Evolutionary conservation across 2,888 invertebrate species (phyloP), one percentile per base, ranked within the genome.

Genomic region (Xestia sexstrigata): DNA sequence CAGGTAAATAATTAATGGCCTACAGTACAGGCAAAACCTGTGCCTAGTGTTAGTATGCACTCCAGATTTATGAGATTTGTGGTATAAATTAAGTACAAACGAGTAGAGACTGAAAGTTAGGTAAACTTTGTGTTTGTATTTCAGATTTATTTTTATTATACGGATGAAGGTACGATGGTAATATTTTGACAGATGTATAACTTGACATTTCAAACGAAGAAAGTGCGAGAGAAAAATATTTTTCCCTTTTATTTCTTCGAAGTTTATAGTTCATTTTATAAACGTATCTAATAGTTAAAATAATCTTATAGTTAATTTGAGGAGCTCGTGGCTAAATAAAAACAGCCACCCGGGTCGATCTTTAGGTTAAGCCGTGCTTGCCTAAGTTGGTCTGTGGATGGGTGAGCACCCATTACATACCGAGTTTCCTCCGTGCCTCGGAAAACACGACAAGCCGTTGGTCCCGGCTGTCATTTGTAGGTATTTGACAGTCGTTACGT

Each of bases 1-100:
- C 80, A 76, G 74, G 72, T 71, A 65, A 69, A 72, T 79, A 82
- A 88, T 85, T 78, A 80, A 88, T 87, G 72, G 75, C 58, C 65
- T 30, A 49, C 30, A 66, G 30, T 71, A 69, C 35, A 45, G 39
- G 13, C 52, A 65, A 58, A 62, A 65, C 39, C 66, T 42, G 30
- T 20, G n/a, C 5, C 30, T 47, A 70, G 17, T 62, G 55, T 68
- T 66, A 49, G 62, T 62, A 70, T 84, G 87, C 84, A 84, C 39
- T 84, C 65, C 52, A 79, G 73, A 76, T 76, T 74, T 60, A 69
- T 58, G 39, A 70, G 70, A 72, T 74, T 71, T 76, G 65, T 20
- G 65, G 49, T 58, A n/a, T 42, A 49, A 75, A 75, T 79, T 63
- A 72, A n/a, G 69, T 70, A 35, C 26, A 49, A 23, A 47, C 42